Percentiles rank a stretch among this genome's conserved stretches.
These are phyloP conservation scores for Aphelenchoides fujianensis DNA, from an alignment of 1,140 invertebrate genomes.

Conservation along the genomic window DNA sequence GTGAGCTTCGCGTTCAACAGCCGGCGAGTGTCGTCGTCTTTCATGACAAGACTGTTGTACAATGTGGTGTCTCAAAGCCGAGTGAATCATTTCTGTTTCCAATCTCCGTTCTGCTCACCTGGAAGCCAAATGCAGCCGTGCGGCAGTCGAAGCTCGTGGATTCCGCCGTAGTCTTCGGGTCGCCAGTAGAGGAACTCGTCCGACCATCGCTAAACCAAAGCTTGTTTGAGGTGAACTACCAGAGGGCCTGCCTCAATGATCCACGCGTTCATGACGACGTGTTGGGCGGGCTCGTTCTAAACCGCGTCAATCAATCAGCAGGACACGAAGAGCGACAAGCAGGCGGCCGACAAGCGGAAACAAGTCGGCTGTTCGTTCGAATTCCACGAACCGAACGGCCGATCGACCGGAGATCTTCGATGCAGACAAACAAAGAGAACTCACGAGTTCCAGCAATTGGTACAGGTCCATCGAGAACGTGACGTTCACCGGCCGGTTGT, in stretches of 20 bases:
- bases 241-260: slow-evolving; percentile 49
- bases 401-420: too few relatives aligned
- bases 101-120: slow-evolving; percentile 31
- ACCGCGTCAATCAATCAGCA: slow-evolving; percentile 13
- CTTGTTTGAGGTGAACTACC: not conserved
- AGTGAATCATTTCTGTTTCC: slow-evolving; percentile 17
- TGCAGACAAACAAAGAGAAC: slow-evolving; percentile 25
- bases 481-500: slow-evolving; percentile 53
- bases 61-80: slow-evolving; percentile 47
- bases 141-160: slow-evolving; percentile 54
- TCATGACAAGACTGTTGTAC: slow-evolving; percentile 59
- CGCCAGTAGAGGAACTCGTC: slow-evolving; percentile 61
- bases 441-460: slow-evolving; percentile 58
- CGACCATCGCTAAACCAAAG: slow-evolving; percentile 54
- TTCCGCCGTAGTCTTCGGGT: slow-evolving; percentile 56
- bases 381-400: too few relatives aligned
- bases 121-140: slow-evolving; percentile 51
- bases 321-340: too few relatives aligned
- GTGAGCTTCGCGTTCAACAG: slow-evolving; percentile 61
- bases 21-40: slow-evolving; percentile 60
- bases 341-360: too few relatives aligned
- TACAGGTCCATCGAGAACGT: slow-evolving; percentile 61
- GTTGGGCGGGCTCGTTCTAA: slow-evolving; percentile 62
- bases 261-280: slow-evolving; percentile 59
- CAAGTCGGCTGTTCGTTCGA: too few relatives aligned